Conservation (phyloP, 1,140 invertebrate genomes). For the Cydia pomonella region DNA sequence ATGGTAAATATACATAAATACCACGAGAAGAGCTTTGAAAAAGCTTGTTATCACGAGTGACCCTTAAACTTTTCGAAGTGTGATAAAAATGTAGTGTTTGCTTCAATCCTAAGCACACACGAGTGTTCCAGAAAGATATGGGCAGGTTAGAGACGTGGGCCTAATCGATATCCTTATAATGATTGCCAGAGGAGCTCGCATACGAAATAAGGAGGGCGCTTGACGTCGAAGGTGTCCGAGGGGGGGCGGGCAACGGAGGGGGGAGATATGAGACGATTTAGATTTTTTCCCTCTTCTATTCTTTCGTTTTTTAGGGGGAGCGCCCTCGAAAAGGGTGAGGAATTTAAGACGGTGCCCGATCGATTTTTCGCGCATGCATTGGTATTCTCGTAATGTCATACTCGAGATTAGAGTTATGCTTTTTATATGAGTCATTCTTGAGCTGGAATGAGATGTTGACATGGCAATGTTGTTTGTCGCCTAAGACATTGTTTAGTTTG, state of each 20-base stretch:
- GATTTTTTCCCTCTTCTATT: conserved; percentile 80
- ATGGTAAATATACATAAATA: background rate
- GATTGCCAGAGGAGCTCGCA: conserved; percentile 79
- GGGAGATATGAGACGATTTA: conserved; percentile 80
- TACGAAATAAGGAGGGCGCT: conserved; percentile 80
- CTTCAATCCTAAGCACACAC: conserved; percentile 55
- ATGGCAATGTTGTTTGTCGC: conserved; percentile 3
- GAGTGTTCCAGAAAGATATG: conserved; percentile 73
- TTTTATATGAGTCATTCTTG: conserved; percentile 43
- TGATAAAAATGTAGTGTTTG: conserved; percentile 36
- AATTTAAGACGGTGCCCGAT: conserved; percentile 77
- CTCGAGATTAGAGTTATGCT: conserved; percentile 77
- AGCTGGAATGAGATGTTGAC: conserved; percentile 20
- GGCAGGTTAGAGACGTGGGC: conserved; percentile 73
- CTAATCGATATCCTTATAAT: conserved; percentile 80
- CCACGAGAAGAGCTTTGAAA: background rate
- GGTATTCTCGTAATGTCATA: conserved; percentile 80
- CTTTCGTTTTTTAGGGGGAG: conserved; percentile 79
- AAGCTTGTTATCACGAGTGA: background rate
- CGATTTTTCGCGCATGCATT: conserved; percentile 79
- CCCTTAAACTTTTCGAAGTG: conserved; percentile 16
- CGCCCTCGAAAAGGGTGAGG: conserved; percentile 78
- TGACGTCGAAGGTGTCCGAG: conserved; percentile 71
- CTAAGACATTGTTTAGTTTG: background rate
- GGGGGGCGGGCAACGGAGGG: conserved; percentile 49